Evolutionary conservation across 2,888 invertebrate genomes (phyloP), one percentile per base, ranked within the genome.

Genomic region (Melangyna quadrimaculata): DNA sequence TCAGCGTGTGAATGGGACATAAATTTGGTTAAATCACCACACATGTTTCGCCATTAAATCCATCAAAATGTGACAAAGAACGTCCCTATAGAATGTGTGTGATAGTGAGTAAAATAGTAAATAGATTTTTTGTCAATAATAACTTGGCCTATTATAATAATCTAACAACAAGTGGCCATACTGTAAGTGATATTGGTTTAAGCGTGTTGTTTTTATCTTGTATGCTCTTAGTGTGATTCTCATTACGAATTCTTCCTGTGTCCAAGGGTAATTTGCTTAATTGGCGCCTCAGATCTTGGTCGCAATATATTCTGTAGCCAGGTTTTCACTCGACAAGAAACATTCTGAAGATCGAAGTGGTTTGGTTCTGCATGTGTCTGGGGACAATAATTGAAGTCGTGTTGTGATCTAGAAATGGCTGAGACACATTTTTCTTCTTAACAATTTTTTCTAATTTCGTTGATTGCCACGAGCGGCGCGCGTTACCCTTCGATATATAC

Each of bases 141-240:
- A 67, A 7, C 88, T 86, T 88, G 87, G 88, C 88, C 89, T 89
- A 90, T 88, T 89, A 27, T 45, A 89, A 88, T 90, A 89, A 88
- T 87, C 90, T 84, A 81, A 82, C 88, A 89, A 89, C 87, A 88
- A 88, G 87, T 89, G 87, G 87, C 82, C 84, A n/a, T n/a, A 55
- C 37, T 14, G 61, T 19, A 35, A 27, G 8, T 40, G 61, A 24
- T 43, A 63, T 27, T 61, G 24, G 43, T 40, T 10, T 19, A 19
- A 22, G 22, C 9, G 24, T 19, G 3, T 67, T 27, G 48, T 32
- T 48, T 45, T 67, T 27, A 48, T 32, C 32, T 45, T 37, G 1
- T 55, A 27, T 4, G 43, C 12, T 17, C 27, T 57, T 27, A 27
- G 48, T 37, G 53, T 35, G 22, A 79, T 70, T 53, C 84, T 86